Evolutionary conservation across 2,888 invertebrate species (phyloP), one percentile per base, ranked within the genome.

Genomic region (Pammene aurita): DNA sequence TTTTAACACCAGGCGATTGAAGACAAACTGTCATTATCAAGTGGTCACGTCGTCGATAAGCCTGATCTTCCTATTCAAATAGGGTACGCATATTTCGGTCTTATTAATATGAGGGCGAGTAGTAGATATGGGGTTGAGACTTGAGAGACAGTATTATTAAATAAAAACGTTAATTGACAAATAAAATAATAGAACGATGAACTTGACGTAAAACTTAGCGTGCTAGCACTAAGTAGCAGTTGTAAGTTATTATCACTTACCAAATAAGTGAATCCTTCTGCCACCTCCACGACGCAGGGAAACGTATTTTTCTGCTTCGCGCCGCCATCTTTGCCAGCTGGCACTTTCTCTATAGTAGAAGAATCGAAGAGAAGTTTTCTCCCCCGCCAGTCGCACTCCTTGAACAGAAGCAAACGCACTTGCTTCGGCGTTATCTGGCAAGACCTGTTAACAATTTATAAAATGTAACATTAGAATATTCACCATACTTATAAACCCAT

Each of bases 351-450:
- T 78, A 95, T 90, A 14, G 95, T 94, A 74, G 94, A 93, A 0
- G 97, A 97, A 87, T 98, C 98, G 84, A 97, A 98, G 65, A 98
- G 92, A 46, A 98, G 90, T 77, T 95, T 95, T 71, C 97, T 93
- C 35, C 97, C 97, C 72, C 95, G 93, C 87, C 95, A 95, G 83
- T 97, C 97, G 85, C 97, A 96, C 92, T 98, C 98, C 82, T 95
- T 95, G 89, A 96, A 97, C 74, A 98, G 93, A 80, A 98, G 93
- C 78, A 98, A 93, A 76, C 97, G 94, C 71, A 98, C 95, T 93
- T 96, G 96, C 84, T 95, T 94, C 75, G 93, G 93, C 79, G 94
- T 94, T 89, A 96, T 95, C 77, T 94, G 94, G 85, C 94, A 93
- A 75, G 93, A 88, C 81, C 93, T 93, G 80, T 18, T 44, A 67